Percentiles rank a stretch among this genome's conserved stretches.
Evolutionary conservation across 1,140 invertebrate species (phyloP).

Genomic region (Apolygus lucorum): DNA sequence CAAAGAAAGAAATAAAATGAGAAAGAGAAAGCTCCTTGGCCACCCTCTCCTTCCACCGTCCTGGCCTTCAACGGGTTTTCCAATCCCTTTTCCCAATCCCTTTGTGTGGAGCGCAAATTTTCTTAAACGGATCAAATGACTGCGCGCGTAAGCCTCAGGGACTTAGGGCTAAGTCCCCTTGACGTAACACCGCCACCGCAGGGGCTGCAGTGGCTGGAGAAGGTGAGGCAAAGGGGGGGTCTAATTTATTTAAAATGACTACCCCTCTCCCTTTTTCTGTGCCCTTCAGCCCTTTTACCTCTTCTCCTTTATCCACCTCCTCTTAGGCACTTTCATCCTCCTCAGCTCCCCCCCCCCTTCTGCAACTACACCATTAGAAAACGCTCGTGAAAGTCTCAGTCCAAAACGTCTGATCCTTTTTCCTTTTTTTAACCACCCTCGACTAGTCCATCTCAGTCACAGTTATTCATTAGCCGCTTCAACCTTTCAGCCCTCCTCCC

Average conservation of each 20-base stretch:
- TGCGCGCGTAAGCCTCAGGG: slow-evolving; percentile 2
- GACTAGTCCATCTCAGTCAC: slow-evolving; percentile 8
- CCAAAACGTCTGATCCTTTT: slow-evolving; percentile 2
- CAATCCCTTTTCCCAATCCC: slow-evolving; percentile 23
- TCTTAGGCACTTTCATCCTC: background rate
- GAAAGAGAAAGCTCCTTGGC: slow-evolving; percentile 4
- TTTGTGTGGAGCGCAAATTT: slow-evolving; percentile 24
- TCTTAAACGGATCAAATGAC: slow-evolving; percentile 24
- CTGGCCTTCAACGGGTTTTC: background rate
- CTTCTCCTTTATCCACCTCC: background rate
- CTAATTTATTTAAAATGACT: slow-evolving; percentile 25
- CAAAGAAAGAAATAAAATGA: slow-evolving; percentile 3
- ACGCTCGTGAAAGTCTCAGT: background rate
- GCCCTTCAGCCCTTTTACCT: background rate
- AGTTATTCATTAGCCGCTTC: background rate
- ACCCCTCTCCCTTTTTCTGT: background rate
- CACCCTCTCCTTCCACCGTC: too few relatives aligned
- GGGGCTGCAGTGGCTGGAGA: background rate
- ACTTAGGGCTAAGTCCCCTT: slow-evolving; percentile 22
- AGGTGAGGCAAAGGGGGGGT: background rate
- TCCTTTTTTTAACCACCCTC: slow-evolving; percentile 3
- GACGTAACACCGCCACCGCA: slow-evolving; percentile 22
- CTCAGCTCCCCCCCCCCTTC: background rate
- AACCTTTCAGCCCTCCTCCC: background rate
- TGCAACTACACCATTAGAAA: background rate